Conservation (phyloP, 2,888 invertebrate species). For the Biston stratarius region DNA sequence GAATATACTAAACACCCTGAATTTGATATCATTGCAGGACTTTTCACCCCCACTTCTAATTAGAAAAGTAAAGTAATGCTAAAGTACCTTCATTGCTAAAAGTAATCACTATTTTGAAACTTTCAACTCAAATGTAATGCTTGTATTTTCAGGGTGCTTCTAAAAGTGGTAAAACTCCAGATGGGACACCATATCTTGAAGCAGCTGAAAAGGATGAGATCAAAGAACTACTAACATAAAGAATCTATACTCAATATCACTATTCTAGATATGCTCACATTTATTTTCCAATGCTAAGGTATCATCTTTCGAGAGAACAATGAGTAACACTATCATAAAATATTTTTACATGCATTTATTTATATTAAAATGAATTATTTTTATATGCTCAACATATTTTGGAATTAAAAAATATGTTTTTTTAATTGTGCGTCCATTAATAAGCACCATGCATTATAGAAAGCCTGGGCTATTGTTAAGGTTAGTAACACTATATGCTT, state of each 20-base stretch:
- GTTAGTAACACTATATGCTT: slow-evolving; percentile 37
- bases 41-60: too few species aligned
- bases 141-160: slow-evolving; percentile 89
- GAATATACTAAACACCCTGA: too few species aligned
- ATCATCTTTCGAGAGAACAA: slow-evolving; percentile 62
- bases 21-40: too few species aligned
- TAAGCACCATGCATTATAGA: slow-evolving; percentile 63
- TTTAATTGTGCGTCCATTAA: slow-evolving; percentile 75
- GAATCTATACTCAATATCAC: slow-evolving; percentile 44
- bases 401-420: slow-evolving; percentile 61
- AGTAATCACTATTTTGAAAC: too few species aligned
- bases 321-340: slow-evolving; percentile 62
- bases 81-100: too few species aligned
- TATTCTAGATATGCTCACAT: slow-evolving; percentile 60
- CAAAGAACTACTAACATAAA: slow-evolving; percentile 88
- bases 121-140: background rate
- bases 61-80: too few species aligned
- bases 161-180: slow-evolving; percentile 93
- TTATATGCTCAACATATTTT: slow-evolving; percentile 78
- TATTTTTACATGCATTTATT: slow-evolving; percentile 85
- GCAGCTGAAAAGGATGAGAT: slow-evolving; percentile 97
- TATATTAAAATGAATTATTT: slow-evolving; percentile 81
- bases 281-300: slow-evolving; percentile 71
- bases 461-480: slow-evolving; percentile 56
- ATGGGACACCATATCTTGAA: slow-evolving; percentile 94